A percentile compares a stretch with the other conserved stretches of the same genome.
Conservation (phyloP, 2,797 vertebrate species). For the Myripristis jacobus region DNA sequence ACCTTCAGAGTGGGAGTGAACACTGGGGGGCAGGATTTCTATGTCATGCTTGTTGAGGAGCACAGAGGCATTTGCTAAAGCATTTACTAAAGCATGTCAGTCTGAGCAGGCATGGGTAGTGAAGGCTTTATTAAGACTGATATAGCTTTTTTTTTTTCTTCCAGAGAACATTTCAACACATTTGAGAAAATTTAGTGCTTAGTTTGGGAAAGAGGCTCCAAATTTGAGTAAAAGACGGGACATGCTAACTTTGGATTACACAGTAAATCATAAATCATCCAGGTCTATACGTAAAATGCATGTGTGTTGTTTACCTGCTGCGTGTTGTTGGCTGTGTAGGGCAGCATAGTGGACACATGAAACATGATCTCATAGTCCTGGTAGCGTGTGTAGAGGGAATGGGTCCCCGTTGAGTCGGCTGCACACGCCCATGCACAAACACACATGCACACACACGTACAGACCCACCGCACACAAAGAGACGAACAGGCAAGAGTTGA, state of each 20-base stretch:
- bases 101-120: slow-evolving; percentile 32
- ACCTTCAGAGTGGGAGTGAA: slow-evolving; percentile 58
- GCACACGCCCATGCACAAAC: slow-evolving; percentile 37
- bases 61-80: slow-evolving; percentile 49
- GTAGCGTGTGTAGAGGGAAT: slow-evolving; percentile 94
- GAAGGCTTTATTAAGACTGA: slow-evolving; percentile 19
- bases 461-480: slow-evolving; percentile 19
- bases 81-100: slow-evolving; percentile 30
- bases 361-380: slow-evolving; percentile 98
- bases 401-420: slow-evolving; percentile 93
- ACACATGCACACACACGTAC: slow-evolving; percentile 17
- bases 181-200: background rate
- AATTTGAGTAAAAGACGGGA: background rate
- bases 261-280: background rate
- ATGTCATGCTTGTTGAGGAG: slow-evolving; percentile 55
- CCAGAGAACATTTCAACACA: too few species aligned
- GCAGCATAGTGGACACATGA: slow-evolving; percentile 95
- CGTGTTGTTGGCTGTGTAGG: slow-evolving; percentile 94
- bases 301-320: slow-evolving; percentile 85
- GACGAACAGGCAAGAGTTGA: slow-evolving; percentile 23
- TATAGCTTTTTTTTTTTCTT: too few species aligned
- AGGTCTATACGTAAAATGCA: background rate
- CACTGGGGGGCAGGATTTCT: slow-evolving; percentile 68
- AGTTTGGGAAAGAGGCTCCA: background rate
- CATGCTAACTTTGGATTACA: background rate